Conservation (phyloP, 2,113 vertebrate genomes). For the Tympanuchus pallidicinctus region DNA sequence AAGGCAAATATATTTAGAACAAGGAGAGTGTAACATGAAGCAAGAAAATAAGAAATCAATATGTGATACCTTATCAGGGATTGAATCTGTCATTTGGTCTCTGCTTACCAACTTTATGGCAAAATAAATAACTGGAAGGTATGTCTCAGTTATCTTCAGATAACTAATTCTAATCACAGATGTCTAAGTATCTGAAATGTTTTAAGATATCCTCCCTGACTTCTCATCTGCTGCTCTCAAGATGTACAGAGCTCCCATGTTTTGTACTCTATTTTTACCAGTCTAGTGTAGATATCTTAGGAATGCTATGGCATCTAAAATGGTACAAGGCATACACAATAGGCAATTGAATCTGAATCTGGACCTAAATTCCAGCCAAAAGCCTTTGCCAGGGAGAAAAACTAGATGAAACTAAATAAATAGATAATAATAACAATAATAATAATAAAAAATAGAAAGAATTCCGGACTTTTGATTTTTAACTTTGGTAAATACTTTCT, state of each 20-base stretch:
- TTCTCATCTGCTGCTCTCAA: not conserved
- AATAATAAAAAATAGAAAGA: not conserved
- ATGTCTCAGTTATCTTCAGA: not conserved
- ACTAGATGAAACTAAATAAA: not conserved
- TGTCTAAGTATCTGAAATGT: not conserved
- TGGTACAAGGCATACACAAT: not conserved
- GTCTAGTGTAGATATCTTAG: not conserved
- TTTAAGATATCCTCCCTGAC: not conserved
- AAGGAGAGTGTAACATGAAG: not conserved
- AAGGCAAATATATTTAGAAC: not conserved
- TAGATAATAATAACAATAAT: too few species aligned
- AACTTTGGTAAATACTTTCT: not conserved
- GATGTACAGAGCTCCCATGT: not conserved
- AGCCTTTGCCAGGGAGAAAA: not conserved
- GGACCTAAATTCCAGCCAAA: not conserved
- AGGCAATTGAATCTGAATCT: not conserved
- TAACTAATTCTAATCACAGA: not conserved
- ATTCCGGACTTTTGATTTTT: not conserved
- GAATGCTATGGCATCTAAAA: not conserved
- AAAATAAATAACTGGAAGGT: not conserved
- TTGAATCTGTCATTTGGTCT: not conserved
- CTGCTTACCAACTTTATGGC: not conserved
- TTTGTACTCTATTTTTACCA: not conserved
- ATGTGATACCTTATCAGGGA: not conserved
- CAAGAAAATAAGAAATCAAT: not conserved